These are phyloP conservation scores for Pentalonia nigronervosa DNA, from an alignment of 1,140 invertebrate species.

Conservation along the genomic window DNA sequence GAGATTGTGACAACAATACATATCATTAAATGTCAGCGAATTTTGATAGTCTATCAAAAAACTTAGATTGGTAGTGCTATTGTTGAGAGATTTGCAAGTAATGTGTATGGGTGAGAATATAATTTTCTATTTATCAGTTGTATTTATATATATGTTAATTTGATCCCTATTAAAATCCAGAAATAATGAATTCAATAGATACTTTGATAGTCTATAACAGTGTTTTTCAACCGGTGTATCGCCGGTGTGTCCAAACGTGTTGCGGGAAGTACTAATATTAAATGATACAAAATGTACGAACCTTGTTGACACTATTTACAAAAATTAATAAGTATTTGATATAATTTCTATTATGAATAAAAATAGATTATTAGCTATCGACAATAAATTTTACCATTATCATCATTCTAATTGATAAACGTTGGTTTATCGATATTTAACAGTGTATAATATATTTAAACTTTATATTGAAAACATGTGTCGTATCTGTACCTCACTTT, in stretches of 20 bases:
- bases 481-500: neutral
- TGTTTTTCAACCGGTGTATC: no score
- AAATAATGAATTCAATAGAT: no score
- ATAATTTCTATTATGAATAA: neutral
- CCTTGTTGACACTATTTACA: neutral
- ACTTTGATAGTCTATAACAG: no score
- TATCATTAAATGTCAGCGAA: neutral
- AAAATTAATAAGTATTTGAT: neutral
- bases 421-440: conserved; percentile 20
- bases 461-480: neutral
- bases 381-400: neutral
- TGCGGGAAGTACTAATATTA: no score
- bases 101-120: no score
- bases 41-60: neutral
- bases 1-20: neutral
- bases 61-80: neutral
- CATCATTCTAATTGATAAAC: neutral
- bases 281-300: neutral
- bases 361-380: neutral
- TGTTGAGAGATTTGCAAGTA: no score
- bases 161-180: no score
- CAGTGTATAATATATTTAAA: conserved; percentile 22
- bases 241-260: no score
- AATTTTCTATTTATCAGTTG: no score
- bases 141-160: no score